Evolutionary conservation across 1,140 invertebrate species (phyloP).

Genomic region (Monomorium pharaonis): DNA sequence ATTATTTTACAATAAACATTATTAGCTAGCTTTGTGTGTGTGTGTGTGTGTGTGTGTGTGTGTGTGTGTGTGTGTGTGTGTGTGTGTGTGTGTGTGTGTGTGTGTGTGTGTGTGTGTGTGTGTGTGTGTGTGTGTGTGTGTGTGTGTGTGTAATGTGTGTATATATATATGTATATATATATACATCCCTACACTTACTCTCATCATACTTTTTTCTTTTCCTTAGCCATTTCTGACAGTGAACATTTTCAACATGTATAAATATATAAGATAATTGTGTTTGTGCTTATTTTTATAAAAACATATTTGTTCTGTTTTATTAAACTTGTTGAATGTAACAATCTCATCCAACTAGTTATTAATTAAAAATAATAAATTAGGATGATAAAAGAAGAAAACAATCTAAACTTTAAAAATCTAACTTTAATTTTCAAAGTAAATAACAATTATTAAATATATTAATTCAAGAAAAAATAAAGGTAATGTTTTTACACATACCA

Average conservation of each 20-base stretch:
- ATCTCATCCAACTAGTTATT: not conserved
- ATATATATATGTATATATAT: no score
- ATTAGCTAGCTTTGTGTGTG: no score
- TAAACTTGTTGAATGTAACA: not conserved
- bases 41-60: no score
- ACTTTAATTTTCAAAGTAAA: constrained; percentile 1
- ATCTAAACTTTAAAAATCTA: not conserved
- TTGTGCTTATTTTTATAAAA: not conserved
- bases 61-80: no score
- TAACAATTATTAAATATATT: not conserved
- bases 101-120: no score
- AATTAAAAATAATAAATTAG: not conserved
- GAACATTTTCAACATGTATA: constrained; percentile 56
- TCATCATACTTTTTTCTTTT: constrained; percentile 73
- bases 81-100: no score
- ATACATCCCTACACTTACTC: constrained; percentile 75
- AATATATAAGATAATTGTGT: not conserved
- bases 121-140: no score
- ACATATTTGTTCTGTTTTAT: not conserved
- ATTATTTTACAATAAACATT: constrained; percentile 10
- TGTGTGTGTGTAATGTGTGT: no score
- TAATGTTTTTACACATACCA: constrained; percentile 88
- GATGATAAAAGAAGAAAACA: not conserved
- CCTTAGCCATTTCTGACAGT: constrained; percentile 74
- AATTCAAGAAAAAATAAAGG: not conserved